Evolutionary conservation across 2,888 invertebrate species (phyloP).

Genomic region (Agrochola litura): DNA sequence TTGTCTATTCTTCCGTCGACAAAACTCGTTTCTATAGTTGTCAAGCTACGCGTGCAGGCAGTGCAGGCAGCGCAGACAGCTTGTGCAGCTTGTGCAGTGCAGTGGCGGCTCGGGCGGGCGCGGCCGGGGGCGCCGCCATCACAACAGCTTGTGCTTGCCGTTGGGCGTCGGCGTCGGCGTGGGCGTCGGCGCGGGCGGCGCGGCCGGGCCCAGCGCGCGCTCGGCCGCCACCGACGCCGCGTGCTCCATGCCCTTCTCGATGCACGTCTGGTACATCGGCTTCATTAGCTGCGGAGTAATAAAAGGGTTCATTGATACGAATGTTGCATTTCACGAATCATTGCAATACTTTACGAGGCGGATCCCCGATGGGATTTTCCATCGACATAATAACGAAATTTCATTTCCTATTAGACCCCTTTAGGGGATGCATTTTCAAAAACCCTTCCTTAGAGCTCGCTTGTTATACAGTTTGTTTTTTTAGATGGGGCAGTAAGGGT

Average conservation of each 20-base stretch:
- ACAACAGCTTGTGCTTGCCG: slow-evolving; percentile 92
- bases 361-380: neutral
- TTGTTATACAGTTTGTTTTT: no score
- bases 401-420: no score
- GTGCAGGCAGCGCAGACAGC: neutral
- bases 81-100: neutral
- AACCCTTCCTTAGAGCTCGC: neutral
- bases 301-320: neutral
- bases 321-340: neutral
- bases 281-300: slow-evolving; percentile 92
- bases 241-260: slow-evolving; percentile 95
- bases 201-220: slow-evolving; percentile 90
- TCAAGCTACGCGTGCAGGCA: no score
- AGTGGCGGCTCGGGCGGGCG: neutral
- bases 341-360: no score
- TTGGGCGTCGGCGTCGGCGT: slow-evolving; percentile 77
- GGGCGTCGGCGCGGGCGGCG: slow-evolving; percentile 65
- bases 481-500: no score
- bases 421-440: neutral
- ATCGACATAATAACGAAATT: neutral
- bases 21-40: no score
- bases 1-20: no score
- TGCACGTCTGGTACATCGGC: slow-evolving; percentile 94
- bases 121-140: slow-evolving; percentile 74
- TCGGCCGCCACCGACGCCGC: slow-evolving; percentile 95